Conservation (phyloP, 1,140 invertebrate genomes). For the Papilio glaucus region DNA sequence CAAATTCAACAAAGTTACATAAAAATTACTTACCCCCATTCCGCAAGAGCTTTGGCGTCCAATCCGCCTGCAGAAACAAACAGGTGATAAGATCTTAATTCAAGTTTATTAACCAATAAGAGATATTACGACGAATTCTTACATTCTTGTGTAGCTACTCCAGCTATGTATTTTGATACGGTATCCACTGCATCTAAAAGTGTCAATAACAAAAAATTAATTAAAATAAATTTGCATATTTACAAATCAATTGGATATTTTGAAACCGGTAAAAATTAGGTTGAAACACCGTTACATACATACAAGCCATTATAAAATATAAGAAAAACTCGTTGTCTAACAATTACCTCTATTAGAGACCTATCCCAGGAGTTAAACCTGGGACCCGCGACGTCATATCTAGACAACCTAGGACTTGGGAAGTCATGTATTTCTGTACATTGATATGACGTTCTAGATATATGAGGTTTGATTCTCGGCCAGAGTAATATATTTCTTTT, state of each 20-base stretch:
- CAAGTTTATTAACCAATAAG: neutral
- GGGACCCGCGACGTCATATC: too few relatives aligned
- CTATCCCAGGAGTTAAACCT: too few relatives aligned
- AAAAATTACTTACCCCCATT: conserved; percentile 34
- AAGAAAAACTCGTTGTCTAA: neutral
- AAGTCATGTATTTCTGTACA: too few relatives aligned
- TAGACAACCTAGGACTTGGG: too few relatives aligned
- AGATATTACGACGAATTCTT: conserved; percentile 40
- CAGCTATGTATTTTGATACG: conserved; percentile 54
- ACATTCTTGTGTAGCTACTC: conserved; percentile 60
- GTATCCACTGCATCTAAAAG: conserved; percentile 55
- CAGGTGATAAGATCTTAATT: neutral
- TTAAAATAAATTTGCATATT: neutral
- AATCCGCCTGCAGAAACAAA: conserved; percentile 54
- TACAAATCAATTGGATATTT: neutral
- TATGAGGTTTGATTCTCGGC: too few relatives aligned
- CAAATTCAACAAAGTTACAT: neutral
- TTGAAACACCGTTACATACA: neutral
- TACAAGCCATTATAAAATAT: neutral
- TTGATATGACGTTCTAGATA: too few relatives aligned
- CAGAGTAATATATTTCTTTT: too few relatives aligned
- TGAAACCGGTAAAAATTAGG: too few relatives aligned
- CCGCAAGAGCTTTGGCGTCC: conserved; percentile 51
- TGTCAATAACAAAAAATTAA: conserved; percentile 9
- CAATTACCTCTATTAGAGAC: neutral